Evolutionary conservation across 2,797 vertebrate species (phyloP), one percentile per base, ranked within the genome.

Genomic region (Coilia nasus): DNA sequence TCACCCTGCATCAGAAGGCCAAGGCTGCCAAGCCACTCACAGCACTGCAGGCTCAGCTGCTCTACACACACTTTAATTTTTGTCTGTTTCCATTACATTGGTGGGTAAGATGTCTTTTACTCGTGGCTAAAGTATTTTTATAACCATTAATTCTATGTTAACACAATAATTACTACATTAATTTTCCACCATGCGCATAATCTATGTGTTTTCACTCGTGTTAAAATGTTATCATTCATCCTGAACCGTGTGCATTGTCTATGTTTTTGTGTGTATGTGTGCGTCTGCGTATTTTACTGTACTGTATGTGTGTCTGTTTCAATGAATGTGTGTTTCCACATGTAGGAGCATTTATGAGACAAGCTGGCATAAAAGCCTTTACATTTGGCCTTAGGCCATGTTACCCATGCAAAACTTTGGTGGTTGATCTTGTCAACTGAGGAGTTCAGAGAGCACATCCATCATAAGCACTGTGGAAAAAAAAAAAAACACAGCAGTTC

Each of bases 391-490:
- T 71, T 15, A 35, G 35, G 31, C 28, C 67, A 71, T 35, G 31
- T 71, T 71, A 17, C 25, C 25, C 62, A 67, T 25, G 62, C 59
- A 67, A 67, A 14, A 28, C 23, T 28, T 31, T 67, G 23, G 23
- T 25, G 23, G 62, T 67, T 67, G 23, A 67, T 67, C 23, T 67
- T 11, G 25, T 31, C 23, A 67, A 67, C 62, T 25, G 3, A 28
- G 62, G 62, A 67, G 62, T 67, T 67, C 62, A 67, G 23, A 67
- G 62, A 67, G 62, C 62, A 31, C 23, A 28, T 67, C 62, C 62
- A 67, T 67, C 25, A 67, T 28, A 67, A 25, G 25, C 6, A 28
- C 12, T 10, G 60, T 25, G 60, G 6, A 64, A 64, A 64, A 23
- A 64, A 11, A 71, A n/a, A 64, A 64, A 64, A 23, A 64, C 25